Percentiles rank a stretch among this genome's conserved stretches.
These are phyloP conservation scores for Fragum sueziense DNA, from an alignment of 2,888 invertebrate genomes.

Conservation along the genomic window DNA sequence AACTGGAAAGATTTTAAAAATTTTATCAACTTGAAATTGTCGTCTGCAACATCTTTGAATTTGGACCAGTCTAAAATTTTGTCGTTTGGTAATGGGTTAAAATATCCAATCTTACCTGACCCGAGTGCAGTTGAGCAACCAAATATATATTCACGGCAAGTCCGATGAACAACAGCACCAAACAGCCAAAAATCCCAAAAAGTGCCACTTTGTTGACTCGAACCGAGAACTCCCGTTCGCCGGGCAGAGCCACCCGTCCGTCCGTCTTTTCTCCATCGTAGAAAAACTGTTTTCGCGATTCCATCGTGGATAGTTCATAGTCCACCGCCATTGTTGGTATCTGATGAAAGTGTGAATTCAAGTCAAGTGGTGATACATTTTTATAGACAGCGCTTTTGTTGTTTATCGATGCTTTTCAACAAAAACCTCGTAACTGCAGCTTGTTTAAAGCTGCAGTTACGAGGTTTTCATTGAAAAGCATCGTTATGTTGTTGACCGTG, in stretches of 20 bases:
- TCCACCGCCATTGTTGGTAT: neutral
- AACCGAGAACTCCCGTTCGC: neutral
- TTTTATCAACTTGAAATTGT: too few relatives aligned
- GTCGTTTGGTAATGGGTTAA: neutral
- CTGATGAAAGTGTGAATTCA: neutral
- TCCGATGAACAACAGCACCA: neutral
- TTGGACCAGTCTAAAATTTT: too few relatives aligned
- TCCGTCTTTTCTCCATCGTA: neutral
- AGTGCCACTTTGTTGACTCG: neutral
- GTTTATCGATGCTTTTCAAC: too few relatives aligned
- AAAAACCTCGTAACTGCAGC: too few relatives aligned
- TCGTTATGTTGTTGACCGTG: too few relatives aligned
- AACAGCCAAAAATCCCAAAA: neutral
- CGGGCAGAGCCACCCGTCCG: neutral
- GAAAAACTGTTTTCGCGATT: neutral
- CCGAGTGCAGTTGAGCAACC: neutral
- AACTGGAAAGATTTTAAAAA: too few relatives aligned
- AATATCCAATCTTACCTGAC: neutral
- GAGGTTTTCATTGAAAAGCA: too few relatives aligned
- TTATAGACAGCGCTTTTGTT: too few relatives aligned
- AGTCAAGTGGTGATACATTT: neutral
- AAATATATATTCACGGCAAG: conserved; percentile 3
- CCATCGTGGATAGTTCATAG: neutral
- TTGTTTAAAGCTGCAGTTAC: too few relatives aligned
- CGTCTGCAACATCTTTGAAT: neutral